Base-by-base conservation (phyloP, 2,797 vertebrate genomes). In the Hyperoplus immaculatus region DNA sequence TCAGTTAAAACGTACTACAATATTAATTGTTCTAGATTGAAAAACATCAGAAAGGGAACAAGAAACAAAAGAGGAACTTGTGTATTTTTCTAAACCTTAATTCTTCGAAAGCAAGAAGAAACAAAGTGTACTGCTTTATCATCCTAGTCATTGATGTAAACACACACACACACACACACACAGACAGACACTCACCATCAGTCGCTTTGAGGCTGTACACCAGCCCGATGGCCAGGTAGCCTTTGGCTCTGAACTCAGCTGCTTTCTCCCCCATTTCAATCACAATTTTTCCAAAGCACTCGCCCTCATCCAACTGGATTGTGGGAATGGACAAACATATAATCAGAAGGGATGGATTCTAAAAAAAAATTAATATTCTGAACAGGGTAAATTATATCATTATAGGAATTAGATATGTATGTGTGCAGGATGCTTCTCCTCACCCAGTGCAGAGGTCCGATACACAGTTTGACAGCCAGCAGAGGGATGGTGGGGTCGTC, bases 371-470 rank as follows among this genome's bases (percentile, higher is more conserved):
- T 29, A 29, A 29, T 29, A 29, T 29, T 29, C 29, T 29, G 29
- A 29, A 29, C 3, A 3, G 16, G 4, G 14, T 14, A 21, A 41
- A 59, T 60, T 0, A 5, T 4, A 54, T 54, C 6, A 21, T 45
- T 41, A 29, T 43, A 2, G 7, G 60, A n/a, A 63, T 13, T 8
- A 56, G 10, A 45, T 47, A 29, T 39, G 53, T 1, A 53, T 0
- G 46, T 56, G 18, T 11, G 18, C 50, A 50, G 21, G 69, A 38
- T 3, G 3, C 29, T 6, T 38, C n/a, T 49, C 3, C 95, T 96
- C 92, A 99, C 98, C 98, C 98, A 99, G 93, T 99, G 98, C 45
- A 99, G 94, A 69, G 97, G 96, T 87, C 98, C 98, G 61, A 99
- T 97, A 69, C 98, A 99, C 72, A 99, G 95, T 88, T 99, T 99